These are phyloP conservation scores for Teleiodes luculella DNA, from an alignment of 2,888 invertebrate genomes.

Conservation along the genomic window DNA sequence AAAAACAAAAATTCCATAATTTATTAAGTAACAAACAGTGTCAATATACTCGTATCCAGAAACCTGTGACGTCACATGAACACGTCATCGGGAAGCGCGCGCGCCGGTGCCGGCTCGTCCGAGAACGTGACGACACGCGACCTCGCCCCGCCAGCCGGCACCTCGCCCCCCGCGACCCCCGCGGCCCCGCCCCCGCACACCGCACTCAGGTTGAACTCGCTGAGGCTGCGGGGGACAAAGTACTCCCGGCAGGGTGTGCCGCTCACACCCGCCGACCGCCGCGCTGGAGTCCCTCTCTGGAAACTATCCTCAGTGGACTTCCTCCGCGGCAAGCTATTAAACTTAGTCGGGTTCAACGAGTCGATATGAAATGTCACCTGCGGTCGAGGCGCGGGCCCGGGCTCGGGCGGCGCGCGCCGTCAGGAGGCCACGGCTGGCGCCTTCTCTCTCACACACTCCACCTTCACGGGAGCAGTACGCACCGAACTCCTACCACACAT, in stretches of 20 bases:
- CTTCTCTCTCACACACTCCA: conserved; percentile 72
- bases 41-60: conserved; percentile 39
- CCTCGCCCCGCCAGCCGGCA: conserved; percentile 53
- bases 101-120: conserved; percentile 79
- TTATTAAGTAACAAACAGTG: conserved; percentile 60
- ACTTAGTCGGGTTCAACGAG: conserved; percentile 66
- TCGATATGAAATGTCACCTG: conserved; percentile 61
- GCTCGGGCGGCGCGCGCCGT: conserved; percentile 67
- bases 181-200: conserved; percentile 56
- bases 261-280: conserved; percentile 80
- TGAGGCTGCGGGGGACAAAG: conserved; percentile 90
- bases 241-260: conserved; percentile 85
- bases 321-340: conserved; percentile 78
- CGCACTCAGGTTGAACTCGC: conserved; percentile 88
- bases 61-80: conserved; percentile 84
- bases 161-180: conserved; percentile 41
- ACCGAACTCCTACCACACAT: conserved; percentile 35
- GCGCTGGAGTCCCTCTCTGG: conserved; percentile 81
- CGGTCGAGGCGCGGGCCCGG: conserved; percentile 54
- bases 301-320: conserved; percentile 74
- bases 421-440: conserved; percentile 77
- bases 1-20: conserved; percentile 33
- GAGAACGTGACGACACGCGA: conserved; percentile 88
- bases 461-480: conserved; percentile 42
- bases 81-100: conserved; percentile 81